phyloP scores from a whole-genome alignment of 2,113 vertebrate genomes.

The Ardeotis arabs region DNA sequence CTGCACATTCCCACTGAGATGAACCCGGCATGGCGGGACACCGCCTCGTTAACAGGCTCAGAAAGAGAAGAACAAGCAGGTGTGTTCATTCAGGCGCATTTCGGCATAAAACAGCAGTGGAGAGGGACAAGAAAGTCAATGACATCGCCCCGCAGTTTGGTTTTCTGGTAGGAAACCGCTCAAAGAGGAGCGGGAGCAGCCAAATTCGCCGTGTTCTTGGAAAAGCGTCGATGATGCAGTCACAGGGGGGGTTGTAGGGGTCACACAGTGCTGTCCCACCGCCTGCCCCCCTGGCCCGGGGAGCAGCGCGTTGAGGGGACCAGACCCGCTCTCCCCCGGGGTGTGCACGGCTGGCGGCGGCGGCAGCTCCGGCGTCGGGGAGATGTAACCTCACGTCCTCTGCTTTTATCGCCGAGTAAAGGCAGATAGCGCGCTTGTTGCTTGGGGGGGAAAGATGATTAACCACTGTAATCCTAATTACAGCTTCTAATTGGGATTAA shows the following conservation, averaged over 20 bases:
- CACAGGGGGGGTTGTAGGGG: too few species aligned
- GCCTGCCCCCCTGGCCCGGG: not conserved
- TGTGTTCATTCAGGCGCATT: not conserved
- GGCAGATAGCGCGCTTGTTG: not conserved
- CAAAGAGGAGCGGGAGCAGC: not conserved
- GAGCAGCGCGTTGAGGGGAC: not conserved
- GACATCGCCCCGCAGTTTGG: not conserved
- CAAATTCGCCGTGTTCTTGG: accelerated
- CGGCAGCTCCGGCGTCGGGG: not conserved
- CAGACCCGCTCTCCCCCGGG: accelerated
- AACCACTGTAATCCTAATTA: constrained; percentile 35
- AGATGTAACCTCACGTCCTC: accelerated
- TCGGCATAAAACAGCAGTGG: not conserved
- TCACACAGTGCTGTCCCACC: not conserved
- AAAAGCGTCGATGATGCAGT: accelerated
- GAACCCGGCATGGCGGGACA: not conserved
- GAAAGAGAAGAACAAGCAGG: not conserved
- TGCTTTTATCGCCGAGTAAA: not conserved
- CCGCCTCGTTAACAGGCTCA: not conserved
- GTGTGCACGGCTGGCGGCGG: accelerated
- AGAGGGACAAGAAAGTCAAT: not conserved
- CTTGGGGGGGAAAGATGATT: constrained; percentile 26
- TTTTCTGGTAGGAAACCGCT: not conserved
- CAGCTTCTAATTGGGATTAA: constrained; percentile 45
- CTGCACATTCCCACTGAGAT: not conserved